These are phyloP conservation scores for Apotomis turbidana DNA, from an alignment of 2,888 invertebrate species.

Conservation along the genomic window DNA sequence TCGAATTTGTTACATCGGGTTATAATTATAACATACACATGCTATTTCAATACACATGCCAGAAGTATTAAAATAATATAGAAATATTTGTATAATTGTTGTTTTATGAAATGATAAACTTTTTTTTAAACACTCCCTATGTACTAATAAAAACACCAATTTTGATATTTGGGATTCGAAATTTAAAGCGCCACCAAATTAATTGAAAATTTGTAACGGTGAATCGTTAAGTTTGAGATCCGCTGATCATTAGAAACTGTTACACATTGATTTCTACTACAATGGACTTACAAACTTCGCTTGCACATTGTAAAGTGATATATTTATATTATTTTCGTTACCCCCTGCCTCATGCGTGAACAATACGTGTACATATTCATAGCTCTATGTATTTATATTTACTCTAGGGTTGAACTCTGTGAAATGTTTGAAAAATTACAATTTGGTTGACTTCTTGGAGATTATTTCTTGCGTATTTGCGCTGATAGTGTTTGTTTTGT, in stretches of 20 bases:
- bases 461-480: conserved; percentile 54
- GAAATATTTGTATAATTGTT: too few relatives aligned
- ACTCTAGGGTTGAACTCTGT: conserved; percentile 54
- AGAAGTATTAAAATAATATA: too few relatives aligned
- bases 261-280: conserved; percentile 75
- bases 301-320: conserved; percentile 77
- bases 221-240: conserved; percentile 58
- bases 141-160: too few relatives aligned
- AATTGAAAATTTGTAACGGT: too few relatives aligned
- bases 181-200: too few relatives aligned
- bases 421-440: conserved; percentile 74
- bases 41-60: too few relatives aligned
- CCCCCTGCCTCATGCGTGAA: conserved; percentile 65
- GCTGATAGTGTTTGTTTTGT: conserved; percentile 65
- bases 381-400: conserved; percentile 42
- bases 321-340: conserved; percentile 78
- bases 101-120: too few relatives aligned
- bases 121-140: too few relatives aligned
- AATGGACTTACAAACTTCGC: conserved; percentile 74
- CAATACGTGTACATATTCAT: conserved; percentile 63
- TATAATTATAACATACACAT: too few relatives aligned
- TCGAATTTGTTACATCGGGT: too few relatives aligned
- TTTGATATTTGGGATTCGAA: too few relatives aligned
- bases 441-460: conserved; percentile 67
- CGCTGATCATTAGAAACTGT: conserved; percentile 56